These are phyloP conservation scores for Myrmecophaga tridactyla DNA, from an alignment of 2,113 vertebrate genomes.

Conservation along the genomic window DNA sequence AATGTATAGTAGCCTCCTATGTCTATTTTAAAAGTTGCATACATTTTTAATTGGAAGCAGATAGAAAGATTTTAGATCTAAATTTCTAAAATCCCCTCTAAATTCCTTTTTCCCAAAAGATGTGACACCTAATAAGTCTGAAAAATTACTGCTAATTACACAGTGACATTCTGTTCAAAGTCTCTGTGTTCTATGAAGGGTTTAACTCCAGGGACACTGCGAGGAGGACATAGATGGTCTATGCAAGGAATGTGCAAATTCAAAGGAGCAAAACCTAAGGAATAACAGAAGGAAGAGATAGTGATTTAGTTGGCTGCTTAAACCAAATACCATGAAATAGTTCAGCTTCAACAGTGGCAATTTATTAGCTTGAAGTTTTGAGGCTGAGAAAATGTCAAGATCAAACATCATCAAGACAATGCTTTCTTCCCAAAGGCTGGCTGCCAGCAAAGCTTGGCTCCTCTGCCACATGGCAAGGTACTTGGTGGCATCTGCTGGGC, in stretches of 20 bases:
- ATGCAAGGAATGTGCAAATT: neutral
- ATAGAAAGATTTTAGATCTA: conserved; percentile 1
- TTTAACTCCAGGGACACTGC: neutral
- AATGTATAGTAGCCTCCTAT: neutral
- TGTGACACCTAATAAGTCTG: neutral
- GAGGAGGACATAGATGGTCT: neutral
- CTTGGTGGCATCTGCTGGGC: too few species aligned
- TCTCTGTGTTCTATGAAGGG: neutral
- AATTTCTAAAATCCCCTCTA: neutral
- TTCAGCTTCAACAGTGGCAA: too few species aligned
- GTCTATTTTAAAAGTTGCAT: neutral
- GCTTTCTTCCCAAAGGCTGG: too few species aligned
- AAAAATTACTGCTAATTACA: neutral
- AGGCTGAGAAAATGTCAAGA: too few species aligned
- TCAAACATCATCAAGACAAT: too few species aligned
- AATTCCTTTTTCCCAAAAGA: neutral
- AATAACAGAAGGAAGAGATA: neutral
- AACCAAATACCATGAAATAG: too few species aligned
- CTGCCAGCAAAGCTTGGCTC: too few species aligned
- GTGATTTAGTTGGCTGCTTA: too few species aligned
- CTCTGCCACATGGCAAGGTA: too few species aligned
- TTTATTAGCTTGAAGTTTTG: too few species aligned
- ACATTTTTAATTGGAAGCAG: neutral
- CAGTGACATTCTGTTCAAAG: neutral
- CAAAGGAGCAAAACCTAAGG: neutral